Conservation (phyloP, 2,113 vertebrate species). For the Sminthopsis crassicaudata region DNA sequence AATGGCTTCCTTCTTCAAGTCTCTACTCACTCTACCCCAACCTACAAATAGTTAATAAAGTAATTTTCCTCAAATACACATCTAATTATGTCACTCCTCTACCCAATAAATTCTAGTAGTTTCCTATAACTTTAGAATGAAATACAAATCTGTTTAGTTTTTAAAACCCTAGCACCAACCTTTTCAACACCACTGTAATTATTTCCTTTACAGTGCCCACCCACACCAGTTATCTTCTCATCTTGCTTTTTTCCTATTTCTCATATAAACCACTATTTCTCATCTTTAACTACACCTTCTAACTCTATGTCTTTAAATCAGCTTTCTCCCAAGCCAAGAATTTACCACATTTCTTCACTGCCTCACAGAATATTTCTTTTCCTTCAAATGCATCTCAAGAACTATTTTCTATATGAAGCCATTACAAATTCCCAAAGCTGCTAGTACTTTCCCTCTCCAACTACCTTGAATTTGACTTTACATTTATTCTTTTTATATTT, state of each 20-base stretch:
- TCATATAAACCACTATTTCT: background rate
- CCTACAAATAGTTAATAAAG: background rate
- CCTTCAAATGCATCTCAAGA: background rate
- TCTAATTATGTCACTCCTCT: constrained; percentile 12
- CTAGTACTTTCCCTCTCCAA: background rate
- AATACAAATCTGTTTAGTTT: constrained; percentile 21
- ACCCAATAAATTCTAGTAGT: constrained; percentile 26
- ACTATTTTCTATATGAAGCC: background rate
- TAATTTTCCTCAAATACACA: constrained; percentile 38
- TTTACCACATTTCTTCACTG: background rate
- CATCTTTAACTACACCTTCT: background rate
- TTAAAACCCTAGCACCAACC: background rate
- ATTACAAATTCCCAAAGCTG: background rate
- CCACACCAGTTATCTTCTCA: background rate
- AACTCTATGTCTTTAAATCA: background rate
- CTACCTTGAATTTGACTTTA: background rate
- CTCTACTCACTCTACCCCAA: background rate
- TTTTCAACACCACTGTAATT: constrained; percentile 11
- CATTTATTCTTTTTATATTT: background rate
- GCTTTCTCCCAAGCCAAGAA: background rate
- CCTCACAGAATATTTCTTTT: background rate
- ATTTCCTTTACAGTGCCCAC: constrained; percentile 8
- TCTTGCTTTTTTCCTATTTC: background rate
- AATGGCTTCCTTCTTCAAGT: background rate
- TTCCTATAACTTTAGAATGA: constrained; percentile 35